Evolutionary conservation across 2,113 vertebrate genomes (phyloP).

Genomic region (Gasterosteus nipponicus): DNA sequence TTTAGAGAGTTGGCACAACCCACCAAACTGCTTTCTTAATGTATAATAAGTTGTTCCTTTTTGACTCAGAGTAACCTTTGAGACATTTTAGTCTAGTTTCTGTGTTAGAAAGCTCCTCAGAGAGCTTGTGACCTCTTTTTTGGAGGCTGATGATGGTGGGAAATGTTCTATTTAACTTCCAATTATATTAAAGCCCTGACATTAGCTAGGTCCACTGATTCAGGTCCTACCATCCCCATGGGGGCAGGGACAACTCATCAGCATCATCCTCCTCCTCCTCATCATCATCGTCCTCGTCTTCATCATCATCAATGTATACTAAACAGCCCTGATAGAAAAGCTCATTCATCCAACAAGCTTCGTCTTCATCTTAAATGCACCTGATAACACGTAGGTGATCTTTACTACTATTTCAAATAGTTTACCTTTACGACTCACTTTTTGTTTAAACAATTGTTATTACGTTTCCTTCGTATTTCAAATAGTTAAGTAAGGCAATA

Average conservation of each 20-base stretch:
- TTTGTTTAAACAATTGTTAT: not conserved
- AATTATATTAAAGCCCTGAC: not conserved
- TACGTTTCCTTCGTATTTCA: not conserved
- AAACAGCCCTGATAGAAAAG: conserved; percentile 26
- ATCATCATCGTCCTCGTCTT: not conserved
- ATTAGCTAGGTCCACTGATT: not conserved
- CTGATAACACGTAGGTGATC: conserved; percentile 19
- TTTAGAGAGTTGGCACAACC: not conserved
- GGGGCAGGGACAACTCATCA: not conserved
- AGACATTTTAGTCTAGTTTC: conserved; percentile 28
- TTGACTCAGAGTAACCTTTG: conserved; percentile 18
- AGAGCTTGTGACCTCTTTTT: conserved; percentile 33
- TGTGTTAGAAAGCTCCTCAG: conserved; percentile 27
- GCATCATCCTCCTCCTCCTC: not conserved
- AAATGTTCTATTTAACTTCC: conserved; percentile 23
- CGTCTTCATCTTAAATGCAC: not conserved
- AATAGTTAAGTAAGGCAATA: not conserved
- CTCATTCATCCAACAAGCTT: conserved; percentile 17
- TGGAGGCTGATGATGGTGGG: not conserved
- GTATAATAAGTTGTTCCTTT: not conserved
- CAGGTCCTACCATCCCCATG: not conserved
- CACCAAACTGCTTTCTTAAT: not conserved
- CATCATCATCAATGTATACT: not conserved
- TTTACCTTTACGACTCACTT: not conserved
- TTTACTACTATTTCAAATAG: not conserved